Percentiles rank a stretch among this genome's conserved stretches.
phyloP scores from a whole-genome alignment of 2,113 vertebrate genomes.

The Noctilio leporinus region DNA sequence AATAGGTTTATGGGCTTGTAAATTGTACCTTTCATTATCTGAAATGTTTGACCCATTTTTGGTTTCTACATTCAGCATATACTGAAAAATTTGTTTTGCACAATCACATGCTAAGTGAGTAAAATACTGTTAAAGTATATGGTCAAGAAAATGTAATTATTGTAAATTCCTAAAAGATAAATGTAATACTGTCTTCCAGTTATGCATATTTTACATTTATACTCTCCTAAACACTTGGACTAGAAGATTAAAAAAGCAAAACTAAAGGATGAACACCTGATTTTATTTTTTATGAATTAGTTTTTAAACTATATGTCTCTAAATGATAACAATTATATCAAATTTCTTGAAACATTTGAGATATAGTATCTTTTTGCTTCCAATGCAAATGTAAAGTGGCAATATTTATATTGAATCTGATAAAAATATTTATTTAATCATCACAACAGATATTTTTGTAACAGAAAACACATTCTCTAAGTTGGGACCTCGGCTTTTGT shows the following conservation, averaged over 20 bases:
- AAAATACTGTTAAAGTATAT: neutral
- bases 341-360: slow-evolving; percentile 3
- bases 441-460: neutral
- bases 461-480: neutral
- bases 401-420: neutral
- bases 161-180: neutral
- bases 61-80: neutral
- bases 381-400: neutral
- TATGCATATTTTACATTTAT: neutral
- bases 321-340: neutral
- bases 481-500: neutral
- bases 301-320: neutral
- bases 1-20: neutral
- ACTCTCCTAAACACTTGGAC: neutral
- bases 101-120: neutral
- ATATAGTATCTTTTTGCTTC: neutral
- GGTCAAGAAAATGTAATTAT: neutral
- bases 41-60: neutral
- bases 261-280: neutral
- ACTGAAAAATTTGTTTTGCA: neutral
- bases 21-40: neutral
- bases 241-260: neutral
- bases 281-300: neutral
- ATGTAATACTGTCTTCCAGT: neutral
- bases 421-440: neutral